These are phyloP conservation scores for Camponotus floridanus DNA, from an alignment of 1,140 invertebrate genomes.

Conservation along the genomic window DNA sequence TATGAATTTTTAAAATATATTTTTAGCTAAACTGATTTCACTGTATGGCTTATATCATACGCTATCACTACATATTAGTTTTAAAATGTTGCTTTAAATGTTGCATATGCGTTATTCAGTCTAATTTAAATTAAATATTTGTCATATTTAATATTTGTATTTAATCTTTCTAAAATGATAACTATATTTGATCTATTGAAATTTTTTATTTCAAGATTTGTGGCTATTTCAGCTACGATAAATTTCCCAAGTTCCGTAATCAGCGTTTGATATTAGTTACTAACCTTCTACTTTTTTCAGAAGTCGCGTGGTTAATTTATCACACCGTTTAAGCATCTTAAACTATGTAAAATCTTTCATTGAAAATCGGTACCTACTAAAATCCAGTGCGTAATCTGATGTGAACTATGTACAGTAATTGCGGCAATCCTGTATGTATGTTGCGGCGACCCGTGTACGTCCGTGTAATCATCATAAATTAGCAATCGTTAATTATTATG, in stretches of 20 bases:
- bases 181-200: slow-evolving; percentile 1
- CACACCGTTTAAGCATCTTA: slow-evolving; percentile 20
- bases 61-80: not conserved
- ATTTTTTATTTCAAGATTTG: not conserved
- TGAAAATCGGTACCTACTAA: slow-evolving; percentile 39
- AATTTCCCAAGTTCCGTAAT: not conserved
- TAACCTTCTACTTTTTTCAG: slow-evolving; percentile 16
- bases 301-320: slow-evolving; percentile 8
- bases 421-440: slow-evolving; percentile 17
- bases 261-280: not conserved
- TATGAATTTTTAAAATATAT: not conserved
- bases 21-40: slow-evolving; percentile 6
- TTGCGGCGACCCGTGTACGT: slow-evolving; percentile 20
- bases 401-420: slow-evolving; percentile 36
- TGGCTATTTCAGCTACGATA: not conserved
- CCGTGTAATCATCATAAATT: slow-evolving; percentile 46
- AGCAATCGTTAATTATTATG: slow-evolving; percentile 65
- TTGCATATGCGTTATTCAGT: not conserved
- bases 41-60: not conserved
- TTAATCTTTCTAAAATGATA: not conserved
- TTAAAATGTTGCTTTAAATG: not conserved
- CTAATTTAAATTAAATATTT: slow-evolving; percentile 39
- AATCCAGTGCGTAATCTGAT: slow-evolving; percentile 30
- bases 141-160: not conserved
- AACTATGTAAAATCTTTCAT: slow-evolving; percentile 1